phyloP scores from a whole-genome alignment of 2,888 invertebrate genomes.

The Axea sp. region DNA sequence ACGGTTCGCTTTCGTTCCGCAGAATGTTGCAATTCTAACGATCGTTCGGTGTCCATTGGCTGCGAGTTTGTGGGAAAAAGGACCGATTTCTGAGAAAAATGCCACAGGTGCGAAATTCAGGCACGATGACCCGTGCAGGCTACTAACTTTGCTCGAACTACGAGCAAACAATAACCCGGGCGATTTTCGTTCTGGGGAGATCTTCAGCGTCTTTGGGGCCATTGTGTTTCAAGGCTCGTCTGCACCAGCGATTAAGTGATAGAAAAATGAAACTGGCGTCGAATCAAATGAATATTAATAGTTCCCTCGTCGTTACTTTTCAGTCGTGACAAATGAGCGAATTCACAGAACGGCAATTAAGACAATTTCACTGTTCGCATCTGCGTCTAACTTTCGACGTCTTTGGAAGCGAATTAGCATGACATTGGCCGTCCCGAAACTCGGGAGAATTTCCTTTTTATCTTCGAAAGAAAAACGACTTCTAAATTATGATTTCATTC shows the following conservation, averaged over 20 bases:
- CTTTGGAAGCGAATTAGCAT: slow-evolving; percentile 17
- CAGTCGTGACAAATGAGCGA: slow-evolving; percentile 35
- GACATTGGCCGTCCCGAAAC: not conserved
- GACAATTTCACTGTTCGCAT: slow-evolving; percentile 16
- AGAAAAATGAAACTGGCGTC: slow-evolving; percentile 44
- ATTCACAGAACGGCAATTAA: slow-evolving; percentile 40
- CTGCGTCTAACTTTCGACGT: slow-evolving; percentile 15
- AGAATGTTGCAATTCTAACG: slow-evolving; percentile 12
- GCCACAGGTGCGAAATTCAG: too few relatives aligned
- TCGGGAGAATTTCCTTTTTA: too few relatives aligned
- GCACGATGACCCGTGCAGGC: too few relatives aligned
- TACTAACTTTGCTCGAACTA: too few relatives aligned
- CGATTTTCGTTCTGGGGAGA: too few relatives aligned
- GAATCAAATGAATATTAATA: slow-evolving; percentile 51
- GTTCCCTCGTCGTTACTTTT: slow-evolving; percentile 21
- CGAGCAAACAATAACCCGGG: too few relatives aligned
- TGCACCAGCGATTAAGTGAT: slow-evolving; percentile 34
- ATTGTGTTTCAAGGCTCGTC: slow-evolving; percentile 27
- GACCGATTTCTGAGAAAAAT: too few relatives aligned
- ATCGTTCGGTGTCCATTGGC: too few relatives aligned
- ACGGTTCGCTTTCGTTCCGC: slow-evolving; percentile 24
- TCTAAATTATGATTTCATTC: too few relatives aligned
- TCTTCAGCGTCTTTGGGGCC: too few relatives aligned
- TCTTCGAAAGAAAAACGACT: too few relatives aligned
- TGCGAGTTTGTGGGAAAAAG: too few relatives aligned